Conservation (phyloP, 2,113 vertebrate genomes). For the Ramphastos sulfuratus region DNA sequence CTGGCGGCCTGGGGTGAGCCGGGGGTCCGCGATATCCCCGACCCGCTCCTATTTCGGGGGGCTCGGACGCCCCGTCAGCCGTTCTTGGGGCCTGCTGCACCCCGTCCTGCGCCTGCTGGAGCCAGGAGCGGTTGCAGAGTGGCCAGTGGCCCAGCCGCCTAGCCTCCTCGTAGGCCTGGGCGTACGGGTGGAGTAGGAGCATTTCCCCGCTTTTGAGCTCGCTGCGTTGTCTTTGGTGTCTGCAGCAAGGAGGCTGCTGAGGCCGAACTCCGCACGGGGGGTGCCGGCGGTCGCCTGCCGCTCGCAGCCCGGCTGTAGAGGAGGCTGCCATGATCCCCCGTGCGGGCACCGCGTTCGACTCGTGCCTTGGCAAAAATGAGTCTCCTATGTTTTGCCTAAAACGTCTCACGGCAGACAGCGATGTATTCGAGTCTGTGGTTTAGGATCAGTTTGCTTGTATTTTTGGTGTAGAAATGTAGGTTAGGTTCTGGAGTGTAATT, state of each 20-base stretch:
- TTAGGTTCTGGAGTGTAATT: background rate
- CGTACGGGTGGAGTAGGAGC: background rate
- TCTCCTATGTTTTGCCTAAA: accelerated
- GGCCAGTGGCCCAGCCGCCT: background rate
- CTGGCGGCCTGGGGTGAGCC: conserved; percentile 94
- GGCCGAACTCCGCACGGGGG: background rate
- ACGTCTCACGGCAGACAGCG: accelerated
- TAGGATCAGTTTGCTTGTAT: accelerated
- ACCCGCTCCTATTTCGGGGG: too few relatives aligned
- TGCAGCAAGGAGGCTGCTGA: background rate
- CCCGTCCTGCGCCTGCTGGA: background rate
- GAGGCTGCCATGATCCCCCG: background rate
- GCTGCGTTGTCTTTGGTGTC: background rate
- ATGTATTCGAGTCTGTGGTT: background rate
- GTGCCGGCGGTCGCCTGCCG: background rate
- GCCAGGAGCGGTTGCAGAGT: too few relatives aligned
- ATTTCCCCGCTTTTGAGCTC: too few relatives aligned
- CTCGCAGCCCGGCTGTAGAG: background rate
- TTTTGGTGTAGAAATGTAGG: accelerated
- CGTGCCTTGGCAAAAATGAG: accelerated
- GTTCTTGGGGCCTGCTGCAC: too few relatives aligned
- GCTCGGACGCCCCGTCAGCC: background rate
- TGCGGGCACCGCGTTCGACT: background rate
- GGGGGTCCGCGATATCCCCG: background rate
- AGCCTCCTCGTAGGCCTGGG: background rate